phyloP scores from a whole-genome alignment of 2,113 vertebrate species.

The Grammomys surdaster region DNA sequence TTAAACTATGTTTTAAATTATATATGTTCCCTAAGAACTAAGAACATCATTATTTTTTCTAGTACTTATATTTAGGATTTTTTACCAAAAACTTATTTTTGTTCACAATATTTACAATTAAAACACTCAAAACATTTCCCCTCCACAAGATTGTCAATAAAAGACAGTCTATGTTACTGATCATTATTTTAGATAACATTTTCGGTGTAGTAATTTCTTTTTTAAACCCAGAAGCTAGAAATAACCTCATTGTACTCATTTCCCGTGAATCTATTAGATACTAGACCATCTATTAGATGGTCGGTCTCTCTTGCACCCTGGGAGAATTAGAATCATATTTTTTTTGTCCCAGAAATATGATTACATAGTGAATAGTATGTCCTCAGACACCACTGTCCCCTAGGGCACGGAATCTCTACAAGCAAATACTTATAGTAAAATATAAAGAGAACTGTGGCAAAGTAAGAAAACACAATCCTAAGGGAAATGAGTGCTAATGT shows the following conservation, averaged over 20 bases:
- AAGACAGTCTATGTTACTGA: background rate
- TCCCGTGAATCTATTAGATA: background rate
- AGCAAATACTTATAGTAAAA: constrained; percentile 13
- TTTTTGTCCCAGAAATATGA: background rate
- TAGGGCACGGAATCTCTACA: background rate
- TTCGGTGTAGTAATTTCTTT: background rate
- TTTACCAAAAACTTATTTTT: constrained; percentile 39
- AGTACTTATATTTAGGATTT: background rate
- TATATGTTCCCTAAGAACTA: constrained; percentile 14
- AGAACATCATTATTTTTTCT: background rate
- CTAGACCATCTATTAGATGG: background rate
- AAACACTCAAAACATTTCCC: background rate
- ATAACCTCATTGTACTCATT: background rate
- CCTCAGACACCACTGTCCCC: background rate
- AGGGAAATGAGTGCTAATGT: constrained; percentile 33
- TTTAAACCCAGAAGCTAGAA: background rate
- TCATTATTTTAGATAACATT: background rate
- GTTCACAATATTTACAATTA: background rate
- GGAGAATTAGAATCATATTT: constrained; percentile 44
- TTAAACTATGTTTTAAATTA: background rate
- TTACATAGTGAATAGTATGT: background rate
- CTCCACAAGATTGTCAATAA: background rate
- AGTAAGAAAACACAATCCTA: background rate
- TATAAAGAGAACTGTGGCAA: constrained; percentile 43
- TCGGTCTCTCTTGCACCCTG: background rate